Percentiles rank a stretch among this genome's conserved stretches.
phyloP scores from a whole-genome alignment of 2,888 invertebrate genomes.

The Pardosa pseudoannulata region DNA sequence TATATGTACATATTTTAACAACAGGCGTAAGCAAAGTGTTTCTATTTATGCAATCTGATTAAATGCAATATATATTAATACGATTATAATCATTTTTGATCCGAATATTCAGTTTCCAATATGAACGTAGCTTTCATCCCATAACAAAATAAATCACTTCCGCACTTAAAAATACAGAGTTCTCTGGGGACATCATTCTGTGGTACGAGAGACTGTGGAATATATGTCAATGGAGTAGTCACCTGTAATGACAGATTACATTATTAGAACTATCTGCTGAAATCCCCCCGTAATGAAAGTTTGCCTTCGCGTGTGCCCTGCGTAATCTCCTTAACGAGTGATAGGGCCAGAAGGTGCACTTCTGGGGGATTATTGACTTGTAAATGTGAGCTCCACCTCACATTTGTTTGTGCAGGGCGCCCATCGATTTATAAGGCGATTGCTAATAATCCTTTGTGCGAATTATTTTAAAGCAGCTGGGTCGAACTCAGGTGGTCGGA shows the following conservation, averaged over 20 bases:
- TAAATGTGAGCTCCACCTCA: background rate
- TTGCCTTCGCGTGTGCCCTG: background rate
- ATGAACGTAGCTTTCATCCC: too few species aligned
- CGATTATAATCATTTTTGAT: too few species aligned
- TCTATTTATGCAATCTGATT: too few species aligned
- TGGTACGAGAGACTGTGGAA: too few species aligned
- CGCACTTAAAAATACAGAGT: too few species aligned
- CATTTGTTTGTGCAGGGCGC: background rate
- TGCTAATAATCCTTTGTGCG: background rate
- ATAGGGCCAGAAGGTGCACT: background rate
- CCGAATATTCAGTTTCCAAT: too few species aligned
- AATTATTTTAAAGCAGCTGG: background rate
- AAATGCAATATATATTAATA: too few species aligned
- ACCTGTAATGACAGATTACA: background rate
- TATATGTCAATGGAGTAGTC: too few species aligned
- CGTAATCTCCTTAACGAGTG: background rate
- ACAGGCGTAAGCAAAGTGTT: too few species aligned
- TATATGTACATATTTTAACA: too few species aligned
- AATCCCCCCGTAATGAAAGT: background rate
- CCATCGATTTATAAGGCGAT: background rate
- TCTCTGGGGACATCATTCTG: too few species aligned
- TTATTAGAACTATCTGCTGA: background rate
- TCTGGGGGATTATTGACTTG: background rate
- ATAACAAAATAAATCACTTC: too few species aligned
- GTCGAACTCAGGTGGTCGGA: background rate